Evolutionary conservation across 1,140 invertebrate species (phyloP).

Genomic region (Drosophila sucinea): DNA sequence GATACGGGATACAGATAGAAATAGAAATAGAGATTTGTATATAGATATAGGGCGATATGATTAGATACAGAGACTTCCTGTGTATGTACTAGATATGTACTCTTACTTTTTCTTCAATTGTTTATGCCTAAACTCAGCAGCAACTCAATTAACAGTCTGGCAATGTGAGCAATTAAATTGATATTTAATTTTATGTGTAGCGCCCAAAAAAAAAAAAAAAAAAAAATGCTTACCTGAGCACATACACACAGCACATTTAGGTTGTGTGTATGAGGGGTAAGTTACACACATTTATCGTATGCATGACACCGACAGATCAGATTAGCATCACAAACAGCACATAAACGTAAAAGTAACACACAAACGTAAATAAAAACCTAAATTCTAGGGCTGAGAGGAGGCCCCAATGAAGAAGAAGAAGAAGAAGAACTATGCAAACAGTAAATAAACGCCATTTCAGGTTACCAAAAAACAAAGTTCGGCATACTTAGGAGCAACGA

Average conservation of each 20-base stretch:
- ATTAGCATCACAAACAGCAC: conserved; percentile 81
- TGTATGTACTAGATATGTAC: conserved; percentile 60
- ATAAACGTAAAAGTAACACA: conserved; percentile 79
- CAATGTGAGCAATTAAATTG: conserved; percentile 75
- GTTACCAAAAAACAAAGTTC: conserved; percentile 50
- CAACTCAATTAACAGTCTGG: conserved; percentile 74
- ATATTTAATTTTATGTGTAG: conserved; percentile 77
- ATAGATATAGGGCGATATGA: conserved; percentile 53
- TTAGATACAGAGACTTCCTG: conserved; percentile 51
- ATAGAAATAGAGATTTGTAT: conserved; percentile 7
- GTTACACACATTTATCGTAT: conserved; percentile 68
- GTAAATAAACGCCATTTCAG: conserved; percentile 54
- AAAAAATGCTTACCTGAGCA: conserved; percentile 3
- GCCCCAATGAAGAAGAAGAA: conserved; percentile 34
- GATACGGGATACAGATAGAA: conserved; percentile 25
- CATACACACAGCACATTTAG: conserved; percentile 15
- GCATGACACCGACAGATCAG: conserved; percentile 71
- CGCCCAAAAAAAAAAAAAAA: conserved; percentile 47
- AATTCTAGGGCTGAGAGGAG: background rate
- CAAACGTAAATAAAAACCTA: conserved; percentile 37
- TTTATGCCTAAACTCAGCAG: conserved; percentile 14
- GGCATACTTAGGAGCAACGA: conserved; percentile 67
- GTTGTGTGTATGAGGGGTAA: background rate
- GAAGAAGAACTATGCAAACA: conserved; percentile 68
- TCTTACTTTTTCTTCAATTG: conserved; percentile 8